Base-by-base conservation (phyloP, 1,140 invertebrate genomes). In the Ceratina calcarata region DNA sequence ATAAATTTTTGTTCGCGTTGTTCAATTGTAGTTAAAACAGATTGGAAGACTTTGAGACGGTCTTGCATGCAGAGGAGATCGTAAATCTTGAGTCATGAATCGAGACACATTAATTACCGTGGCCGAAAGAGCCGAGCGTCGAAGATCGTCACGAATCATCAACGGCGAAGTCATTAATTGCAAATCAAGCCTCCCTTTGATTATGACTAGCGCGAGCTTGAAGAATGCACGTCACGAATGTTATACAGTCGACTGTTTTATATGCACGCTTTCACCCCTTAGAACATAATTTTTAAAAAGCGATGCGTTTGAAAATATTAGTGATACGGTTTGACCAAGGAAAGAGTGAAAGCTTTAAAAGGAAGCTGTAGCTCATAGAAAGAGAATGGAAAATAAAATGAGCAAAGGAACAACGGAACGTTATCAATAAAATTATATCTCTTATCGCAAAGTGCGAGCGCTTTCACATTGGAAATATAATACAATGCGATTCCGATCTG, bases 21-120 rank as follows among this genome's bases (percentile, higher is more conserved):
- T 49, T 45, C 58, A 27, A 60, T 37, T 61, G 45, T 6, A 49
- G 7, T 3, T 13, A 49, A 51, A 45, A 22, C 22, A 51, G 24
- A 24, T 37, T 32, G 27, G 8, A 45, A 45, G 37, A 45, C 2
- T 8, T 10, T 10, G 8, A 68, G 16, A 15, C 16, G 15, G 51
- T 64, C 27, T 74, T 32, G 24, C 27, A 16, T 37, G 22, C 15
- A 51, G 65, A 18, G 10, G 32, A 61, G 84, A 64, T 81, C 60
- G 79, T 83, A 83, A 86, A 87, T 88, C 84, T 85, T 67, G 57
- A 83, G 78, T 85, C 84, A 81, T 84, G 82, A 86, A 81, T 83
- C 71, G 55, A 79, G 78, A 86, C 79, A 81, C 82, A 85, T 88
- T 87, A 87, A 88, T 87, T 86, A 85, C 82, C 58, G 62, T 16